A percentile compares a stretch with the other conserved stretches of the same genome.
phyloP scores from a whole-genome alignment of 2,113 vertebrate genomes.

The Psilopsiagon aurifrons region DNA sequence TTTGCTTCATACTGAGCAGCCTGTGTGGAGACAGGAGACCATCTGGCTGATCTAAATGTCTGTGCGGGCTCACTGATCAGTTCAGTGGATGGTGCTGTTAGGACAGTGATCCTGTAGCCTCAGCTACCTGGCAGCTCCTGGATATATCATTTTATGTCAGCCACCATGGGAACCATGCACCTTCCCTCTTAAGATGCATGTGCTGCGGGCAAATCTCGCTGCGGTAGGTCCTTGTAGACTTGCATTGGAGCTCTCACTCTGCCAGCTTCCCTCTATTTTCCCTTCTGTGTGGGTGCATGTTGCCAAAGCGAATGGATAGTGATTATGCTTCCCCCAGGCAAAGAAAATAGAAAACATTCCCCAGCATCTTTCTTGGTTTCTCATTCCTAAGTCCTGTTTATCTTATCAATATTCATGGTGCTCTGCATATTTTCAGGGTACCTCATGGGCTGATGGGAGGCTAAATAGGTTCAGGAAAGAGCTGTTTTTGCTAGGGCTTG shows the following conservation, averaged over 20 bases:
- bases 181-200: background rate
- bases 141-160: background rate
- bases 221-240: conserved; percentile 23
- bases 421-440: background rate
- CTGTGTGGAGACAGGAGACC: background rate
- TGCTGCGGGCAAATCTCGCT: background rate
- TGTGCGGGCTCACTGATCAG: background rate
- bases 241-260: background rate
- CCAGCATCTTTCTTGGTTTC: background rate
- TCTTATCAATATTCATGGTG: conserved; percentile 8
- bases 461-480: background rate
- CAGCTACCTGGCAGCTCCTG: background rate
- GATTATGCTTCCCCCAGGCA: background rate
- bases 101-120: background rate
- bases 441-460: background rate
- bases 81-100: background rate
- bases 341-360: conserved; percentile 30
- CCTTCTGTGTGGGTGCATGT: conserved; percentile 25
- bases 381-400: background rate
- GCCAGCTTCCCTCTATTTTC: conserved; percentile 50
- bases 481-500: background rate
- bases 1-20: background rate
- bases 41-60: conserved; percentile 17
- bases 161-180: background rate
- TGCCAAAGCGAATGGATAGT: background rate